Conservation (phyloP, 2,113 vertebrate species). For the Neodontobutis hainanensis region DNA sequence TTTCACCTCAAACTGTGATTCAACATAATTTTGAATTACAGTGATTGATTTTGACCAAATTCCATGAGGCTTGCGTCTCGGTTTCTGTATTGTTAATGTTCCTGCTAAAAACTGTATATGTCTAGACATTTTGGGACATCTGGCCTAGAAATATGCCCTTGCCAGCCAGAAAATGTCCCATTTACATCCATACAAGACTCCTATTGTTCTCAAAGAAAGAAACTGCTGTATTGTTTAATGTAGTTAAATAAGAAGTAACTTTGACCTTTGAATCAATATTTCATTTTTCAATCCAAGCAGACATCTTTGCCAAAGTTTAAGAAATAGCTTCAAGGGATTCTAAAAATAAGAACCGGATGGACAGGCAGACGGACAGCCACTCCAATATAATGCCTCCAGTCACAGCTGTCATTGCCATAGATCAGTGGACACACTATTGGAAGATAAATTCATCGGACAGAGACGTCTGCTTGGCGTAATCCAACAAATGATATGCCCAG, state of each 20-base stretch:
- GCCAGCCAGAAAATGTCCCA: not conserved
- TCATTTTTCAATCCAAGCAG: slow-evolving; percentile 1
- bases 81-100: not conserved
- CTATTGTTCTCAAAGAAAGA: not conserved
- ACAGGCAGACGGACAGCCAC: slow-evolving; percentile 4
- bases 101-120: too few species aligned
- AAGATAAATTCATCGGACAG: slow-evolving; percentile 6
- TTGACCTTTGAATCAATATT: slow-evolving; percentile 5
- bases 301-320: slow-evolving; percentile 3
- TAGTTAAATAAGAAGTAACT: not conserved
- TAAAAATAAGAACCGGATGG: slow-evolving; percentile 6
- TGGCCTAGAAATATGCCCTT: too few species aligned
- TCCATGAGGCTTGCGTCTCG: not conserved
- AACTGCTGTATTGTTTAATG: not conserved
- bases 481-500: slow-evolving; percentile 1
- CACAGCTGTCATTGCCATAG: slow-evolving; percentile 11
- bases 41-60: slow-evolving; percentile 18
- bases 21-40: slow-evolving; percentile 25
- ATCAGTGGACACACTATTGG: slow-evolving; percentile 7
- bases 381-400: slow-evolving; percentile 2
- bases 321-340: not conserved
- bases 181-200: not conserved
- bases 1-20: slow-evolving; percentile 7
- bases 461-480: not conserved
- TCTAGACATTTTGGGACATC: too few species aligned